phyloP scores from a whole-genome alignment of 2,888 invertebrate genomes.

The Phytoseiulus persimilis region DNA sequence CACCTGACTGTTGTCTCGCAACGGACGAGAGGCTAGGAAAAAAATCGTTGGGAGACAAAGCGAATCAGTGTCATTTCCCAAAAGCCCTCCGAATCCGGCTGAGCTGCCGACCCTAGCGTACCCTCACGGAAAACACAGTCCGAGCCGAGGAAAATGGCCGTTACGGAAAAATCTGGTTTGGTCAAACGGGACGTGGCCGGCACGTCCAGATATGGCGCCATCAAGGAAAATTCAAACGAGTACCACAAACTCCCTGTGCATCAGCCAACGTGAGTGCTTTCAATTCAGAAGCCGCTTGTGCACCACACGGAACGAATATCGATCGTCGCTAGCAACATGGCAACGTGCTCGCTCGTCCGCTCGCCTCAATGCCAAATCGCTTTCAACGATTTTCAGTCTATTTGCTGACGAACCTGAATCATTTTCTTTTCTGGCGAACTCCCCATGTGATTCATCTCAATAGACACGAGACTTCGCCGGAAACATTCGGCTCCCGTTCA shows the following conservation, averaged over 20 bases:
- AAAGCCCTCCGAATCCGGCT: background rate
- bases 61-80: background rate
- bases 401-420: background rate
- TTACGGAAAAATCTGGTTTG: background rate
- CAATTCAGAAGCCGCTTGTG: background rate
- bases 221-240: background rate
- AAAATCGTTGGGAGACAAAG: background rate
- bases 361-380: background rate
- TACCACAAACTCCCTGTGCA: background rate
- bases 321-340: background rate
- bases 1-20: background rate
- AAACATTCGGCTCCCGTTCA: background rate
- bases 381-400: background rate
- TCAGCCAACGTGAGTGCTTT: constrained; percentile 5
- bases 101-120: background rate
- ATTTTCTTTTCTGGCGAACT: background rate
- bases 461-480: background rate
- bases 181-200: background rate
- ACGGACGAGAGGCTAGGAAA: background rate
- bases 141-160: background rate
- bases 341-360: background rate
- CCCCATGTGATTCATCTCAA: background rate
- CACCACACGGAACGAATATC: background rate
- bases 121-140: background rate
- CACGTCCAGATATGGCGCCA: background rate